These are phyloP conservation scores for Puma concolor DNA, from an alignment of 2,113 vertebrate species.

Conservation along the genomic window DNA sequence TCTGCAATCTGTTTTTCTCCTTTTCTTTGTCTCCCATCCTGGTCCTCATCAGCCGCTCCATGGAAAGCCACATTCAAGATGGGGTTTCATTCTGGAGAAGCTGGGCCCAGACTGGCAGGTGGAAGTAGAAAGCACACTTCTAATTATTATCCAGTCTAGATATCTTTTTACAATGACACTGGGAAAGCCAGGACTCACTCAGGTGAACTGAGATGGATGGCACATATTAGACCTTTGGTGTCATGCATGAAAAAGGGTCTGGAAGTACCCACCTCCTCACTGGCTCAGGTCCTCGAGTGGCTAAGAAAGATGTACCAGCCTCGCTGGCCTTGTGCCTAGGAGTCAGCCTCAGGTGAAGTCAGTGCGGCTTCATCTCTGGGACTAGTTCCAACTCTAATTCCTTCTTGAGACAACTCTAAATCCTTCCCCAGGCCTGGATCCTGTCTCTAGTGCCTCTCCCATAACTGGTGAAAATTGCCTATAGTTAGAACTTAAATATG, in stretches of 20 bases:
- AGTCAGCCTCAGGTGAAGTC: not conserved
- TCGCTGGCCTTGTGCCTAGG: accelerated
- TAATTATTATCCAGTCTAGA: accelerated
- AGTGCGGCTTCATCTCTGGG: not conserved
- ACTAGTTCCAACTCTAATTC: not conserved
- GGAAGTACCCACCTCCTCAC: accelerated
- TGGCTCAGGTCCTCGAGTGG: accelerated
- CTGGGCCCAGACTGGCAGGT: too few species aligned
- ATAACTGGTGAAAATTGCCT: not conserved
- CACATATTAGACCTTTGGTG: accelerated
- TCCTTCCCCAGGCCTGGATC: not conserved
- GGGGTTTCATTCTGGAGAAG: not conserved
- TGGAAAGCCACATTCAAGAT: not conserved
- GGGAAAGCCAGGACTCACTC: not conserved
- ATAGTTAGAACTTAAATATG: not conserved
- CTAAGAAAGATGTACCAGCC: accelerated
- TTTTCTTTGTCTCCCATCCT: too few species aligned
- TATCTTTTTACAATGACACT: too few species aligned
- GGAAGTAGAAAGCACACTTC: too few species aligned
- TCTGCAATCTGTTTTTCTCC: not conserved
- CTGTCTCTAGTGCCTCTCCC: not conserved
- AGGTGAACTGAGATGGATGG: accelerated
- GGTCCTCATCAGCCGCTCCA: not conserved
- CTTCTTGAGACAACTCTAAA: not conserved
- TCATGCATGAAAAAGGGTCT: not conserved